These are phyloP conservation scores for Tetrapedia diversipes DNA, from an alignment of 2,888 invertebrate genomes.

Conservation along the genomic window DNA sequence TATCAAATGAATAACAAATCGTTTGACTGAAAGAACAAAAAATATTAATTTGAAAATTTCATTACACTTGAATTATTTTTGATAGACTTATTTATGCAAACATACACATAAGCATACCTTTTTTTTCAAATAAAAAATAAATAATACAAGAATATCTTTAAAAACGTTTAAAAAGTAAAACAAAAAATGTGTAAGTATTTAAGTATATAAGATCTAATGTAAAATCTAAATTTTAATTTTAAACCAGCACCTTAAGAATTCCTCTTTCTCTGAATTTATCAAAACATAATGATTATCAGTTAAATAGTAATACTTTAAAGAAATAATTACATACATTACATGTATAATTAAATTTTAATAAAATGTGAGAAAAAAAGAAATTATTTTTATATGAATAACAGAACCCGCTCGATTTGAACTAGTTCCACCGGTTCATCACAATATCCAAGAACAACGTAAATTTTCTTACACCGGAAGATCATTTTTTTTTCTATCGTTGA, in stretches of 20 bases:
- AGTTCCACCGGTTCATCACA: constrained; percentile 45
- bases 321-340: no score
- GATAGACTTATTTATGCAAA: constrained; percentile 4
- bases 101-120: constrained; percentile 25
- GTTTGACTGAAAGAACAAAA: neutral
- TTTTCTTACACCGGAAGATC: constrained; percentile 43
- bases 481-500: constrained; percentile 34
- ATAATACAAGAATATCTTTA: neutral
- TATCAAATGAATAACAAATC: constrained; percentile 11
- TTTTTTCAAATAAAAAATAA: constrained; percentile 6
- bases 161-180: neutral
- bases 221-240: constrained; percentile 4
- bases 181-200: neutral
- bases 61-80: constrained; percentile 33
- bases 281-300: constrained; percentile 1
- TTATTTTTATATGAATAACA: constrained; percentile 18
- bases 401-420: constrained; percentile 60
- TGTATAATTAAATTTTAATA: neutral
- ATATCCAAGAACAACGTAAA: constrained; percentile 28
- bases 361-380: neutral
- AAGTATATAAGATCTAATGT: neutral
- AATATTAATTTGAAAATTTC: constrained; percentile 17
- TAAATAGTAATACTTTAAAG: neutral
- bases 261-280: neutral
- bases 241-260: neutral